Evolutionary conservation across 92 coral and sea anemone species (phyloP).

Genomic region (Palythoa grandis): DNA sequence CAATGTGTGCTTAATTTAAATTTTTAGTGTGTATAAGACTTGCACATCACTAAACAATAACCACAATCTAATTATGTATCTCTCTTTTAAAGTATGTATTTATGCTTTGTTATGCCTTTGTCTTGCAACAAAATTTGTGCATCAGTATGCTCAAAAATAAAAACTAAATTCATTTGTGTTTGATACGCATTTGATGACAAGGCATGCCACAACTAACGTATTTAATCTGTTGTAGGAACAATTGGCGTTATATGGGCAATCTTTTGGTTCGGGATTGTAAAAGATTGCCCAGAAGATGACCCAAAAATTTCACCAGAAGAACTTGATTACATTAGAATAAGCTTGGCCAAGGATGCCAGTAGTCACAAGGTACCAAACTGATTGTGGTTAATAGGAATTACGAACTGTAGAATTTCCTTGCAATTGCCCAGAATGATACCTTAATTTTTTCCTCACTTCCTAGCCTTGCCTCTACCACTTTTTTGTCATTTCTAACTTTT

Average conservation of each 20-base stretch:
- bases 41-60: too few relatives aligned
- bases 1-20: too few relatives aligned
- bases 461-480: too few relatives aligned
- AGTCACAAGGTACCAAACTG: constrained; percentile 9
- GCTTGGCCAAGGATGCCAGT: constrained; percentile 55
- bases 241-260: constrained; percentile 80
- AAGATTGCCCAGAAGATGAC: constrained; percentile 87
- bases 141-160: too few relatives aligned
- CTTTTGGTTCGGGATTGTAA: constrained; percentile 85
- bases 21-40: too few relatives aligned
- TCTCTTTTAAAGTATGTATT: too few relatives aligned
- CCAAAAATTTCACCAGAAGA: constrained; percentile 77
- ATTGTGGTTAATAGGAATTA: not conserved
- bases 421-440: not conserved
- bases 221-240: constrained; percentile 58
- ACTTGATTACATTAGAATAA: constrained; percentile 71
- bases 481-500: too few relatives aligned
- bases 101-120: too few relatives aligned
- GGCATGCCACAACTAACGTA: not conserved
- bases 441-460: not conserved
- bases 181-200: not conserved
- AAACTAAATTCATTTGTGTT: too few relatives aligned
- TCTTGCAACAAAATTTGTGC: too few relatives aligned
- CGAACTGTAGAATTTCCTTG: not conserved
- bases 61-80: too few relatives aligned